Evolutionary conservation across 2,113 vertebrate species (phyloP), one percentile per base, ranked within the genome.

Genomic region (Ia io): DNA sequence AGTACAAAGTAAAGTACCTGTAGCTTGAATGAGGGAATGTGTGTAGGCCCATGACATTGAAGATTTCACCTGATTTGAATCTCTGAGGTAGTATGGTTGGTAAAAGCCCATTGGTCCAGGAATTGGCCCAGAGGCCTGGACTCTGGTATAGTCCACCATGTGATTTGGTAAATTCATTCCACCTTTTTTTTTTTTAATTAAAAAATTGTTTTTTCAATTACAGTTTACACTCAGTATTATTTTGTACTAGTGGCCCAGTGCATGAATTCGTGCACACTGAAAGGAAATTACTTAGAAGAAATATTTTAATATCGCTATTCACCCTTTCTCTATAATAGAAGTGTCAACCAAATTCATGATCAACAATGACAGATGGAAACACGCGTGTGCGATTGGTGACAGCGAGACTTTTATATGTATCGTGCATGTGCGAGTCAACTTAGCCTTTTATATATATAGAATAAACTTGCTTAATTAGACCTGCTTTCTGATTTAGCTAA

Each of bases 141-240:
- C n/a, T 88, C 63, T 78, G 44, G 30, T 56, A n/a, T 76, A 87
- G 12, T 85, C 28, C 28, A 56, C 40, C 42, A 63, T 0, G 23
- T 47, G n/a, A 93, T 65, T 85, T 93, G 63, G 17, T 78, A 83
- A 85, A 18, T 76, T 61, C 13, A 88, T 14, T 73, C 42, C 28
- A 77, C 14, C 47, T 94, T 79, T 40, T 37, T 76, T n/a, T 30
- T 76, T 32, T 71, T 32, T 10, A 32, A 30, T 76, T 76, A 77
- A 77, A 74, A 76, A 47, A 77, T 11, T 37, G 3, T 47, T 76
- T 77, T 77, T 77, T 76, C 74, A 77, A 47, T 49, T n/a, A 77
- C 30, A 77, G 44, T 77, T 77, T 77, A 77, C 17, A 77, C 32
- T 77, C 30, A 49, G 28, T 47, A 77, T 49, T 77, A 77, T 49